Evolutionary conservation across 1,140 invertebrate species (phyloP), one percentile per base, ranked within the genome.

Genomic region (Ceratina australensis): DNA sequence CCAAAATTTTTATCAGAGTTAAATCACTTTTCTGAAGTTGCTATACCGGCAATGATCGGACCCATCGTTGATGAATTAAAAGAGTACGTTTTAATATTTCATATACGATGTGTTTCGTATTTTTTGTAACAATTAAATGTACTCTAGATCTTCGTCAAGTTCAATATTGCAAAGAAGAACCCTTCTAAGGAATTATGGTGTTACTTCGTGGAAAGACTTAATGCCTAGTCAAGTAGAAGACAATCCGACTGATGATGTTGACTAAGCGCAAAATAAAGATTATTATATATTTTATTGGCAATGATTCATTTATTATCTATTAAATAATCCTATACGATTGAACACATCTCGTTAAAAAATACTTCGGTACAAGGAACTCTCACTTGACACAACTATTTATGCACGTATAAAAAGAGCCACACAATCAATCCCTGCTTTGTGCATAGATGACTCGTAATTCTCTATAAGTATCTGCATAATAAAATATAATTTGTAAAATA

Each of bases 41-140:
- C 80, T 42, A 63, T 87, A 64, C 78, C 86, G 2, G 59, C 72
- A 20, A 65, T 73, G 57, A 50, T 85, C 28, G 24, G 72, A 28
- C 42, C 52, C 28, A 63, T 88, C 24, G 12, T 83, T 20, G 20
- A 84, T 33, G 72, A 87, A 67, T 71, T 87, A n/a, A 65, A 57
- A 72, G 65, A 80, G 86, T 87, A n/a, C 74, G 74, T 81, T 33
- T 22, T 10, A 54, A 5, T 69, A 16, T 15, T 24, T 47, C 0
- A 3, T 63, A 42, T 52, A 3, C 22, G 33, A 26, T 12, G 13
- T 28, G 5, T 22, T 7, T 28, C 49, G 3, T 33, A 13, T 60
- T 26, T 24, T 72, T 59, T 0, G n/a, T 24, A 52, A 42, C 8
- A 42, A 42, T 42, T 5, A 42, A 64, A 18, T 49, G n/a, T 63